phyloP scores from a whole-genome alignment of 2,888 invertebrate species.

The Archips xylosteana region DNA sequence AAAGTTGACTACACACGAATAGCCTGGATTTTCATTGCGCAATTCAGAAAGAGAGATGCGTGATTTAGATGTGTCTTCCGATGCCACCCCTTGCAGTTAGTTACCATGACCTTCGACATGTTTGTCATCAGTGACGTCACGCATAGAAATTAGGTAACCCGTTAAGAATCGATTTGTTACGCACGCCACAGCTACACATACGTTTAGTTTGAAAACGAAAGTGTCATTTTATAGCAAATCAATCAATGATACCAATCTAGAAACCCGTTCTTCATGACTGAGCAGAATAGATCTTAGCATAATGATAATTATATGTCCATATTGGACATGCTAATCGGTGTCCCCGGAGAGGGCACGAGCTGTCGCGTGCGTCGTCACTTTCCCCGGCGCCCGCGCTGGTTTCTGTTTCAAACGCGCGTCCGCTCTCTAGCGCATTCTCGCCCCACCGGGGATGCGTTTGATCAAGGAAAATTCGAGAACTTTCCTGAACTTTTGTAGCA shows the following conservation, averaged over 20 bases:
- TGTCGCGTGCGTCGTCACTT: constrained; percentile 78
- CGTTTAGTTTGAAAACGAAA: constrained; percentile 27
- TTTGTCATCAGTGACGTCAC: background rate
- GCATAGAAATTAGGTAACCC: no score
- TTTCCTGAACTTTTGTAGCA: constrained; percentile 13
- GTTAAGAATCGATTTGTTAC: no score
- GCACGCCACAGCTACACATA: no score
- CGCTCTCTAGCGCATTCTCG: constrained; percentile 72
- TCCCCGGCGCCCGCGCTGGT: constrained; percentile 67
- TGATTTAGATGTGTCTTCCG: no score
- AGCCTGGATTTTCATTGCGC: no score
- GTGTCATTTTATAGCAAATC: constrained; percentile 9
- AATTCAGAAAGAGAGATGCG: no score
- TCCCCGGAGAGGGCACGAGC: constrained; percentile 59
- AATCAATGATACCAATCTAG: constrained; percentile 42
- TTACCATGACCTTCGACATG: no score
- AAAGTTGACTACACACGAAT: background rate
- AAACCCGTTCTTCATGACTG: constrained; percentile 40
- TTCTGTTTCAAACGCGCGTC: constrained; percentile 72
- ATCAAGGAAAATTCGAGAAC: constrained; percentile 49
- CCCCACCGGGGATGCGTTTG: constrained; percentile 48
- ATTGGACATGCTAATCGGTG: constrained; percentile 61
- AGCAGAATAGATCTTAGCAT: constrained; percentile 37
- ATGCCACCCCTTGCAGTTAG: no score
- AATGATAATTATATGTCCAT: constrained; percentile 44